Percentiles rank a stretch among this genome's conserved stretches.
phyloP scores from a whole-genome alignment of 2,797 vertebrate species.

The Orestias chungarensis region DNA sequence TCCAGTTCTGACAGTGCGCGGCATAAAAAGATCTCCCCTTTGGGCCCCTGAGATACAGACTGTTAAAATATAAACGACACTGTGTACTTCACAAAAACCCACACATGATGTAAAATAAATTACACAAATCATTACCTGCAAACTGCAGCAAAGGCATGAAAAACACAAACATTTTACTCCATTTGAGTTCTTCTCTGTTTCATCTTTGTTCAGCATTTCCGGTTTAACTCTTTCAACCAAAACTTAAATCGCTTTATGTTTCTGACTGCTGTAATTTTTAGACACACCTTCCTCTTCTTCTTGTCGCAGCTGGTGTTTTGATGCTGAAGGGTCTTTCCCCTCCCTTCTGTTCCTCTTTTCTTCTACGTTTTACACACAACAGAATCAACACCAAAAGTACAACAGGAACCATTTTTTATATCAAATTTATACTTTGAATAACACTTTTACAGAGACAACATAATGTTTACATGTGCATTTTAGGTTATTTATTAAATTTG shows the following conservation, averaged over 20 bases:
- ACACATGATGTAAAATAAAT: not conserved
- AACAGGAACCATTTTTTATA: too few relatives aligned
- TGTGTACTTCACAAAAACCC: not conserved
- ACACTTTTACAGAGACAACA: not conserved
- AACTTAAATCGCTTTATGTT: not conserved
- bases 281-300: not conserved
- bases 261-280: not conserved
- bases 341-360: not conserved
- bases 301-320: not conserved
- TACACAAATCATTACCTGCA: conserved; percentile 12
- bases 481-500: too few relatives aligned
- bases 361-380: not conserved
- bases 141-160: conserved; percentile 3
- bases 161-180: not conserved
- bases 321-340: not conserved
- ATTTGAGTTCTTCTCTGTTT: not conserved
- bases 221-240: not conserved
- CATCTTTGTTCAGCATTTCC: not conserved
- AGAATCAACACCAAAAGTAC: not conserved
- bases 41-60: not conserved
- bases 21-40: not conserved
- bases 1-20: not conserved
- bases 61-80: not conserved
- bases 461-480: too few relatives aligned
- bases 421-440: too few relatives aligned